Conservation (phyloP, 2,888 invertebrate species). For the Stegophylla sp. region DNA sequence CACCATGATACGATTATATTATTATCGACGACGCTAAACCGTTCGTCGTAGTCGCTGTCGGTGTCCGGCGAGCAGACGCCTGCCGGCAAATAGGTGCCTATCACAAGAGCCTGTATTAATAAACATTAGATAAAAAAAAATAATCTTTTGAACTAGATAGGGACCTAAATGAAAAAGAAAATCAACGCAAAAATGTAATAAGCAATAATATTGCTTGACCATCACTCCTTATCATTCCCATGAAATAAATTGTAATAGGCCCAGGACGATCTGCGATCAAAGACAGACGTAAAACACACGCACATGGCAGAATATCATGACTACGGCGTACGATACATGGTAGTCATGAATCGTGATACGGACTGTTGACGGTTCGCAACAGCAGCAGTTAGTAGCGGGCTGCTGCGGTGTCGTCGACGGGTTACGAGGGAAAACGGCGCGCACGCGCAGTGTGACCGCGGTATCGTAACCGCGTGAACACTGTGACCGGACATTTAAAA, state of each 20-base stretch:
- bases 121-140: neutral
- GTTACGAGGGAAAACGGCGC: conserved; percentile 45
- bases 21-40: conserved; percentile 42
- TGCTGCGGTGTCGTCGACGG: no score
- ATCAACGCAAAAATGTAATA: neutral
- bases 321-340: no score
- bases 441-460: conserved; percentile 41
- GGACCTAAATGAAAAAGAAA: neutral
- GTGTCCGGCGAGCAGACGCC: conserved; percentile 19
- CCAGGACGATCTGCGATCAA: no score
- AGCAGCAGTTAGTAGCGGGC: neutral
- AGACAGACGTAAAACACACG: no score
- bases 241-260: no score
- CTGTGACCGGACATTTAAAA: conserved; percentile 25
- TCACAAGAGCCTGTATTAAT: conserved; percentile 18
- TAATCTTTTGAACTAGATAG: neutral
- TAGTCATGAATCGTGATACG: no score
- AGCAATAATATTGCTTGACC: no score
- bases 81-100: neutral
- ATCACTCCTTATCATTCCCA: no score
- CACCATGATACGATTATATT: neutral
- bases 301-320: no score
- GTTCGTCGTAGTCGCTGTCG: conserved; percentile 24
- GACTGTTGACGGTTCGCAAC: neutral
- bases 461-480: conserved; percentile 9